A percentile compares a stretch with the other conserved stretches of the same genome.
These are phyloP conservation scores for Periophthalmodon schlosseri DNA, from an alignment of 2,113 vertebrate genomes.

Conservation along the genomic window DNA sequence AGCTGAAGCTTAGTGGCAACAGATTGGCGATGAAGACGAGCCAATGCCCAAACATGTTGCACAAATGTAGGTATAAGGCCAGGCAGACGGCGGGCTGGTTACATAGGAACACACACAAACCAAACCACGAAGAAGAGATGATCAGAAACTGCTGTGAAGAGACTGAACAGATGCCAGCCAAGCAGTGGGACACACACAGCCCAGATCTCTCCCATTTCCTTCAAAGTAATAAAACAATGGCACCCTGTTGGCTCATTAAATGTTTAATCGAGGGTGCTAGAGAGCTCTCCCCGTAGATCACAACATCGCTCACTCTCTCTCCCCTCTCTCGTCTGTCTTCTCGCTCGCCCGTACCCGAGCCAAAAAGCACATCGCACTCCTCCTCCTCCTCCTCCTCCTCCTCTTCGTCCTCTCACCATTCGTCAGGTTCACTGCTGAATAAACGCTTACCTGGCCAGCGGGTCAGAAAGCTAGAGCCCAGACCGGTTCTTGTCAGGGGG, in stretches of 20 bases:
- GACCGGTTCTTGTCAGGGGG: constrained; percentile 61
- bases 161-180: constrained; percentile 69
- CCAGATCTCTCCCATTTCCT: constrained; percentile 65
- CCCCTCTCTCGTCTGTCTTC: constrained; percentile 31
- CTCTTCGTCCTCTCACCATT: constrained; percentile 36
- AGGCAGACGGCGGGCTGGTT: constrained; percentile 33
- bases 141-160: constrained; percentile 52
- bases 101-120: constrained; percentile 31
- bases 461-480: constrained; percentile 63
- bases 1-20: constrained; percentile 36
- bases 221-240: constrained; percentile 73
- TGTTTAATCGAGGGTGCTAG: constrained; percentile 72
- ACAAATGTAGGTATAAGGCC: constrained; percentile 46
- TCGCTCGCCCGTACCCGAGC: constrained; percentile 36
- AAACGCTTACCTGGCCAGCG: constrained; percentile 68
- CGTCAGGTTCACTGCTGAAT: constrained; percentile 48
- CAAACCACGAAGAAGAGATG: constrained; percentile 56
- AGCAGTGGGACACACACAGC: constrained; percentile 62
- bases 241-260: constrained; percentile 70
- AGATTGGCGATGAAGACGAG: constrained; percentile 52
- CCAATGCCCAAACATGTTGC: constrained; percentile 41
- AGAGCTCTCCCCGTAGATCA: constrained; percentile 53
- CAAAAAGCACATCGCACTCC: constrained; percentile 26
- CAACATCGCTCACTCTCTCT: constrained; percentile 52
- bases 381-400: not conserved